Percentiles rank a stretch among this genome's conserved stretches.
Conservation (phyloP, 2,797 vertebrate species). For the Pyrocephalus nanus region DNA sequence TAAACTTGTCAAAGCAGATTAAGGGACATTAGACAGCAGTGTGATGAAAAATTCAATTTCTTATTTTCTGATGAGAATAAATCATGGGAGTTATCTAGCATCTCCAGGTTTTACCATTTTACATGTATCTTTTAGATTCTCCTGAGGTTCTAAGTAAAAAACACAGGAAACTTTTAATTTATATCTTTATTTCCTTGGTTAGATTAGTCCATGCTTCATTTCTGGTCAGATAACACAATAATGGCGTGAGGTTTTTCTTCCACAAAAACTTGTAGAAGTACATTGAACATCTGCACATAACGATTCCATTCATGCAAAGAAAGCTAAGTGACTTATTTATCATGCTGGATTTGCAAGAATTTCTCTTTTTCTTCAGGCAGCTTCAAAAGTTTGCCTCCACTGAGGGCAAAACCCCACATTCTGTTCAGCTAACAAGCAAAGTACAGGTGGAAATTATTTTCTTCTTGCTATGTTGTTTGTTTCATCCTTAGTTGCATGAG, state of each 20-base stretch:
- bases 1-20: constrained; percentile 33
- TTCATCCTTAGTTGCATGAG: not conserved
- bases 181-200: not conserved
- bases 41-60: constrained; percentile 45
- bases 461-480: not conserved
- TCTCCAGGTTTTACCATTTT: constrained; percentile 40
- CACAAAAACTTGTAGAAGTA: constrained; percentile 68
- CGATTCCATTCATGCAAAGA: constrained; percentile 74
- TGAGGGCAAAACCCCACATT: not conserved
- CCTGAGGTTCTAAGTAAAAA: constrained; percentile 5
- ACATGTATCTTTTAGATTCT: not conserved
- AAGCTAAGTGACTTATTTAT: constrained; percentile 45
- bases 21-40: constrained; percentile 5
- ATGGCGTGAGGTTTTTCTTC: constrained; percentile 66
- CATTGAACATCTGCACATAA: constrained; percentile 76
- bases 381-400: constrained; percentile 19
- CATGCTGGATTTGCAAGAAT: constrained; percentile 32
- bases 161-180: not conserved
- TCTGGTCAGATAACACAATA: constrained; percentile 69
- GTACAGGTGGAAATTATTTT: not conserved
- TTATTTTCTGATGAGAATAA: constrained; percentile 29
- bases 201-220: constrained; percentile 62
- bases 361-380: constrained; percentile 7
- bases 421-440: not conserved
- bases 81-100: not conserved